A percentile compares a stretch with the other conserved stretches of the same genome.
Conservation (phyloP, 2,797 vertebrate species). For the Champsocephalus esox region DNA sequence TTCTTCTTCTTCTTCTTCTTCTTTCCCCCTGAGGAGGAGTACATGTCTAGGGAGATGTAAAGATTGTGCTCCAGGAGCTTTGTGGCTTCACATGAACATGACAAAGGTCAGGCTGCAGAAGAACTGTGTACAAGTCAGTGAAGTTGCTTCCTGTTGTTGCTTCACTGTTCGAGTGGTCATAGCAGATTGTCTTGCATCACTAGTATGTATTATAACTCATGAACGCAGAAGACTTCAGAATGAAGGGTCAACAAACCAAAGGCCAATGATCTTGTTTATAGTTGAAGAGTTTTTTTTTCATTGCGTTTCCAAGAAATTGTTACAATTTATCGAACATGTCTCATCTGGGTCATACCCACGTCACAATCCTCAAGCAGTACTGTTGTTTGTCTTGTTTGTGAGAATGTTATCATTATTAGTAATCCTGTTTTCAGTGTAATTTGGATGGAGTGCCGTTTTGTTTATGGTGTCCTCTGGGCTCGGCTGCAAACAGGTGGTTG, state of each 20-base stretch:
- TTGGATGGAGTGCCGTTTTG: slow-evolving; percentile 23
- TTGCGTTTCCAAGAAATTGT: neutral
- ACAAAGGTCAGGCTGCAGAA: slow-evolving; percentile 31
- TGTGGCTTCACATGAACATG: slow-evolving; percentile 42
- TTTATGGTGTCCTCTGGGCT: slow-evolving; percentile 46
- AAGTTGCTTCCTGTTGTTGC: slow-evolving; percentile 56
- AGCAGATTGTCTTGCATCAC: slow-evolving; percentile 19
- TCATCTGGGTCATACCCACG: slow-evolving; percentile 11
- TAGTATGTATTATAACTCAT: neutral
- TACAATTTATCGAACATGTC: slow-evolving; percentile 2
- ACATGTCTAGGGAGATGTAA: slow-evolving; percentile 6
- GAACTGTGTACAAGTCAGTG: slow-evolving; percentile 10
- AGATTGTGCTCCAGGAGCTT: slow-evolving; percentile 22
- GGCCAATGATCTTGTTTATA: neutral
- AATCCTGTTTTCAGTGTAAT: slow-evolving; percentile 13
- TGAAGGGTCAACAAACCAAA: neutral
- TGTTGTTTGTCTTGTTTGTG: slow-evolving; percentile 21
- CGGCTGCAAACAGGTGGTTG: slow-evolving; percentile 53
- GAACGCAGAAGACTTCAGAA: neutral
- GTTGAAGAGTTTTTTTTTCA: neutral
- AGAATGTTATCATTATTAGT: slow-evolving; percentile 32
- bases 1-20: too few species aligned
- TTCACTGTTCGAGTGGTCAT: slow-evolving; percentile 24
- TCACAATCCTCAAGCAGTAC: neutral
- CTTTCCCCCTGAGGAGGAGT: neutral